Base-by-base conservation (phyloP, 2,113 vertebrate species). In the Sterrhoptilus dennistouni region DNA sequence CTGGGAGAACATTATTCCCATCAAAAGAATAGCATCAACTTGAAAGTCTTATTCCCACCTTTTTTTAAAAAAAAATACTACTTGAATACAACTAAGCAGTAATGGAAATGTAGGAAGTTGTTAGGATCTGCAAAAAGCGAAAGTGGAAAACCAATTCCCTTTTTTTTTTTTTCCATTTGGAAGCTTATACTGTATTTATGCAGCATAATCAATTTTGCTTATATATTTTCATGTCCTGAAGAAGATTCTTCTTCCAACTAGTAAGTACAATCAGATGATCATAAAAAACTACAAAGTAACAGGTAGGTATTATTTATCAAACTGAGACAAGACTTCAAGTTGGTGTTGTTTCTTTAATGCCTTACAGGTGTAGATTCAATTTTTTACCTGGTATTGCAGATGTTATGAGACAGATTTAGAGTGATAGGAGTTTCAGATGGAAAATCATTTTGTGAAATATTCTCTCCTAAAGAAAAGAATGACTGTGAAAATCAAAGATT, bases 321-420 rank as follows among this genome's bases (percentile, higher is more conserved):
- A 65, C 36, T 81, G 87, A 94, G 90, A 87, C 42, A 88, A 79
- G 50, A 79, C 85, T 91, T 97, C 88, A 96, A 96, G 86, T 80
- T 94, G 90, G 33, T 91, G 91, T 17, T 65, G 59, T 57, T 94
- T 81, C 84, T 95, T 71, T 95, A 87, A 89, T 81, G 89, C 33
- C 40, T 92, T 79, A 76, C 18, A 72, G 52, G 63, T 60, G 31
- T 24, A 91, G 61, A 93, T 76, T 91, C 64, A 84, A 81, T 74
- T 84, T 50, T 97, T 98, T 97, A 98, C 98, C 89, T 97, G 95
- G 98, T 97, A 87, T 94, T 98, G 95, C 98, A 98, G 97, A 98
- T 97, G 93, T 96, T 98, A 92, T 97, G 97, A 81, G 98, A 97
- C 47, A 98, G 97, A 90, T 95, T 98, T 95, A 98, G 95, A 92